These are phyloP conservation scores for Phoxinus phoxinus DNA, from an alignment of 2,113 vertebrate species.

Conservation along the genomic window DNA sequence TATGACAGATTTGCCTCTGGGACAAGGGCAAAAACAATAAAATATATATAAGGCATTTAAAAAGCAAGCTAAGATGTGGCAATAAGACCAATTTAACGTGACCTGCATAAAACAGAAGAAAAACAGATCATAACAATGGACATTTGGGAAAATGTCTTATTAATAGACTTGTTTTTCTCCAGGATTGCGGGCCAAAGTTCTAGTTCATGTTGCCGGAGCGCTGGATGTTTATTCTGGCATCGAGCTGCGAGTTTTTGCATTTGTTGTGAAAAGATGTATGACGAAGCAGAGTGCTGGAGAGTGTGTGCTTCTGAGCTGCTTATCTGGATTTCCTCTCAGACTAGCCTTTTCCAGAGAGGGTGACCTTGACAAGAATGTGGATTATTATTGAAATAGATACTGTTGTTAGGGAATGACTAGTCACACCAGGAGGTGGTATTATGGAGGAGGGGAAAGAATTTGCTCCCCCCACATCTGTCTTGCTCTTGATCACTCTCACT, in stretches of 20 bases:
- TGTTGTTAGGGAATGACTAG: constrained; percentile 74
- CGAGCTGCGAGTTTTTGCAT: constrained; percentile 59
- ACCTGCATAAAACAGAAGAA: neutral
- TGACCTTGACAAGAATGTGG: constrained; percentile 81
- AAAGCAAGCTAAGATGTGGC: neutral
- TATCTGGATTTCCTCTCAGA: constrained; percentile 75
- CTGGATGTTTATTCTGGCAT: constrained; percentile 63
- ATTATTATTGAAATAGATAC: constrained; percentile 79
- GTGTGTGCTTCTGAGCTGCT: constrained; percentile 67
- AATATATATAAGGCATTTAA: neutral
- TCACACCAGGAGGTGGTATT: constrained; percentile 60
- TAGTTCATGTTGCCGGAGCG: constrained; percentile 38
- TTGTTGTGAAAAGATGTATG: constrained; percentile 71
- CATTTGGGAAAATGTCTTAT: constrained; percentile 13
- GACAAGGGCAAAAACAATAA: no score
- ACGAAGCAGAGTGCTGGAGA: constrained; percentile 61
- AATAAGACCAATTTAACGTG: neutral
- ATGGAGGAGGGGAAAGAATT: constrained; percentile 50
- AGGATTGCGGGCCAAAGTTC: constrained; percentile 16
- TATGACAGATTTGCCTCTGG: neutral
- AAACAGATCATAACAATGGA: neutral
- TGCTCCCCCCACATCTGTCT: constrained; percentile 21
- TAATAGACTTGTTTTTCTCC: constrained; percentile 30
- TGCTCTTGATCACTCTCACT: constrained; percentile 16
- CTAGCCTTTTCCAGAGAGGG: constrained; percentile 60